A percentile compares a stretch with the other conserved stretches of the same genome.
Evolutionary conservation across 2,888 invertebrate species (phyloP).

Genomic region (Drymonia ruficornis): DNA sequence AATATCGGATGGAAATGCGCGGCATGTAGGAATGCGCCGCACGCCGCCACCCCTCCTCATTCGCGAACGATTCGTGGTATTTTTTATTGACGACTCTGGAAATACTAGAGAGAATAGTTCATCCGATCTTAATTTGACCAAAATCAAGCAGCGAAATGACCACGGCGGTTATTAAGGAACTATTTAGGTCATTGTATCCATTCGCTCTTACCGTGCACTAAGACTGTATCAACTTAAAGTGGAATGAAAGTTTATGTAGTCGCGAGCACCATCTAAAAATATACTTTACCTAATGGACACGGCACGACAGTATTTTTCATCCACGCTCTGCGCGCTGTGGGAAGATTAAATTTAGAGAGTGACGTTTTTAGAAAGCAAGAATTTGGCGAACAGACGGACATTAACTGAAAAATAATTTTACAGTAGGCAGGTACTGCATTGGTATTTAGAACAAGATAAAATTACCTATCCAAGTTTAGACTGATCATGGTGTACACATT

Average conservation of each 20-base stretch:
- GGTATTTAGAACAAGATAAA: slow-evolving; percentile 6
- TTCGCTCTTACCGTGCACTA: slow-evolving; percentile 24
- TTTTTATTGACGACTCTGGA: slow-evolving; percentile 83
- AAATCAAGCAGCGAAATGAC: slow-evolving; percentile 36
- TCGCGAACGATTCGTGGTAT: slow-evolving; percentile 82
- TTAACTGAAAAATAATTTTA: slow-evolving; percentile 13
- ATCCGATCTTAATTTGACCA: slow-evolving; percentile 45
- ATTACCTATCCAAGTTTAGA: background rate
- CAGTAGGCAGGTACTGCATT: background rate
- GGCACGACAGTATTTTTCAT: slow-evolving; percentile 72
- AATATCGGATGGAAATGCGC: slow-evolving; percentile 85
- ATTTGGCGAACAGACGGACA: slow-evolving; percentile 44
- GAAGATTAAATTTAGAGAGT: slow-evolving; percentile 73
- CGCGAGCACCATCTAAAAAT: slow-evolving; percentile 66
- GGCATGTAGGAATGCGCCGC: slow-evolving; percentile 85
- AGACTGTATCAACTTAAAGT: slow-evolving; percentile 28
- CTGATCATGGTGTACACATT: slow-evolving; percentile 27
- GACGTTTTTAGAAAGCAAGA: slow-evolving; percentile 68
- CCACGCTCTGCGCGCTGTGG: slow-evolving; percentile 58
- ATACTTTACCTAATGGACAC: slow-evolving; percentile 74
- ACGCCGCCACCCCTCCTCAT: slow-evolving; percentile 76
- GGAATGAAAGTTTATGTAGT: slow-evolving; percentile 54
- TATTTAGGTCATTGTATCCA: slow-evolving; percentile 12
- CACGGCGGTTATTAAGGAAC: slow-evolving; percentile 11
- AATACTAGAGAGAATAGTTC: slow-evolving; percentile 68